Conservation (phyloP, 2,888 invertebrate genomes). For the Drosophila testacea region DNA sequence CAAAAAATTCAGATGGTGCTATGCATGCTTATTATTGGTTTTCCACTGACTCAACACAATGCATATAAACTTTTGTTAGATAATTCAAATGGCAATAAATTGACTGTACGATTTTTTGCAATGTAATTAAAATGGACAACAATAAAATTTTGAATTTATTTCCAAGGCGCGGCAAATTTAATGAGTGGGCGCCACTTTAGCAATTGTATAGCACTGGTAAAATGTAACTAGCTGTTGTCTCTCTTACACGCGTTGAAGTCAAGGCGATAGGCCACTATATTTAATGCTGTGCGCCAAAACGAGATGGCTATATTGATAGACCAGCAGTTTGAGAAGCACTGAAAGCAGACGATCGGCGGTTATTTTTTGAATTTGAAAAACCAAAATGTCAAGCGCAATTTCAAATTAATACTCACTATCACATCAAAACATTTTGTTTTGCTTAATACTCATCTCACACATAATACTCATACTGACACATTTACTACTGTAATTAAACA, state of each 20-base stretch:
- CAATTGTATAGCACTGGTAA: slow-evolving; percentile 25
- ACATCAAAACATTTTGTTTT: background rate
- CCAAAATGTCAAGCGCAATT: background rate
- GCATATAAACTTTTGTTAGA: background rate
- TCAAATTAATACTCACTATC: background rate
- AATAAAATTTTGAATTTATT: slow-evolving; percentile 6
- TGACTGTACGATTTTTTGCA: background rate
- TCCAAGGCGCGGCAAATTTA: slow-evolving; percentile 18
- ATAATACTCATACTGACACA: no score
- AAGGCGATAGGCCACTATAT: fast-evolving
- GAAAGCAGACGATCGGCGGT: background rate
- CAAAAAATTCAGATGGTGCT: slow-evolving; percentile 31
- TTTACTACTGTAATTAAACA: background rate
- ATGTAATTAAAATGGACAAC: slow-evolving; percentile 2
- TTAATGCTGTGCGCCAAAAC: background rate
- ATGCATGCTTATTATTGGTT: slow-evolving; percentile 7
- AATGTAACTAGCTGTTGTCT: background rate
- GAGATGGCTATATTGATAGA: background rate
- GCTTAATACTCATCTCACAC: no score
- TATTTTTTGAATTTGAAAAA: background rate
- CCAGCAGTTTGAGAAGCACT: slow-evolving; percentile 45
- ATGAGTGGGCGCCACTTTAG: background rate
- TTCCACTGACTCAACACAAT: slow-evolving; percentile 5
- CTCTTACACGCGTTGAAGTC: background rate
- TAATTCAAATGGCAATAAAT: slow-evolving; percentile 1